phyloP scores from a whole-genome alignment of 2,797 vertebrate species.

The Pantherophis alleghaniensis region DNA sequence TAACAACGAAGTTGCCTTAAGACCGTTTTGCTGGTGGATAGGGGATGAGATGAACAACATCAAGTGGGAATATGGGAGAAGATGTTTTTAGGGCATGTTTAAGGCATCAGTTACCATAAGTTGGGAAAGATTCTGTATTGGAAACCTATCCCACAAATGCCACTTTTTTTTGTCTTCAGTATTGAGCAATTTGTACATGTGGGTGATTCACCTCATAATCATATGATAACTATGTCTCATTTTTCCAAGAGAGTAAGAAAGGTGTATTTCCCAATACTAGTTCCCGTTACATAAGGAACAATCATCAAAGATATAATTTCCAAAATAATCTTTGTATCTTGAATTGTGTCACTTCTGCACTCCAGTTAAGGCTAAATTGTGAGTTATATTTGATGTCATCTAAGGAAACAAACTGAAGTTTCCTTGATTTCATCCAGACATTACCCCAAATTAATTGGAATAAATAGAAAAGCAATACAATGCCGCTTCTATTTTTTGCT shows the following conservation, averaged over 20 bases:
- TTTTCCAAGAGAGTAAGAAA: neutral
- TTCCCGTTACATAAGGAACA: neutral
- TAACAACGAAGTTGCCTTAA: neutral
- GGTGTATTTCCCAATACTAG: neutral
- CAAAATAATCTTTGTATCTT: neutral
- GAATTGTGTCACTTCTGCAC: neutral
- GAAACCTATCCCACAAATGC: neutral
- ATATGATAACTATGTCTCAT: neutral
- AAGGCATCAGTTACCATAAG: neutral
- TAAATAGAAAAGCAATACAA: neutral
- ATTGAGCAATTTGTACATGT: neutral
- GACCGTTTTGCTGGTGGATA: neutral
- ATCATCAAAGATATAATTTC: neutral
- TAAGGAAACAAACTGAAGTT: neutral
- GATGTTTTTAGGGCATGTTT: neutral
- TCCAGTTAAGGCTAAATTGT: neutral
- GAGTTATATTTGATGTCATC: neutral
- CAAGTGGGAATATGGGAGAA: neutral
- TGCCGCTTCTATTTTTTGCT: neutral
- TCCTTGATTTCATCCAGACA: neutral
- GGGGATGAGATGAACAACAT: neutral
- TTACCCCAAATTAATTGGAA: neutral
- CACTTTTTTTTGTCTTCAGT: neutral
- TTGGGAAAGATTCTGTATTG: neutral
- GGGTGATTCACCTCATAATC: neutral